Base-by-base conservation (phyloP, 2,797 vertebrate species). In the Pygocentrus nattereri region DNA sequence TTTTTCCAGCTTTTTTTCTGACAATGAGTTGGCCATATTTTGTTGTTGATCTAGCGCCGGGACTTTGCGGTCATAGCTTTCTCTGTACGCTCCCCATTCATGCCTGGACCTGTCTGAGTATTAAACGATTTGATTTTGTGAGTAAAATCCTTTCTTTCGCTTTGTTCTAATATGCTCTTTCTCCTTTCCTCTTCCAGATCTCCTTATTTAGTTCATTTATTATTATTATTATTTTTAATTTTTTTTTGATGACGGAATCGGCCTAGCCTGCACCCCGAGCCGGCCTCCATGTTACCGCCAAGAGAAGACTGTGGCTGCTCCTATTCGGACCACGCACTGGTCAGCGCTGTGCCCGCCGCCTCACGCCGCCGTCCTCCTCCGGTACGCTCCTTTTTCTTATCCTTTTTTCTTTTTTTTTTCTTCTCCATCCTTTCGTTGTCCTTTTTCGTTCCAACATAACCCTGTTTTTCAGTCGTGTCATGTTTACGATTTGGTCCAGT, bases 271-370 rank as follows among this genome's bases (percentile, higher is more conserved):
- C 81, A 86, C 82, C 84, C 87, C 85, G 82, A 93, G 91, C 92
- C 91, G 92, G 90, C 91, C 90, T 92, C 88, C 91, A 89, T 90
- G 85, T 90, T 91, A 89, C 90, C 88, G 87, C 89, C 89, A 90
- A 85, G 88, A 89, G 91, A 92, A 84, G 83, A 88, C 88, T 89
- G 87, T 92, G 88, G 8, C 62, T 89, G 89, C 61, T 73, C 84
- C 88, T 87, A 58, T 85, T 81, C 65, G 84, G 85, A 88, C 82
- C 79, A 54, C 62, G 80, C 79, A 75, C 76, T 52, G 85, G 86
- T 88, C 85, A 85, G 79, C 79, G 59, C 49, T 59, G 68, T 50
- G 82, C 87, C 81, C 80, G 71, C 68, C 64, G 59, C 49, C 49
- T 75, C 62, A 85, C 87, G 79, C 76, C 86, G 83, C 80, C 21